Conservation (phyloP, 2,888 invertebrate genomes). For the Lithodes maja region DNA sequence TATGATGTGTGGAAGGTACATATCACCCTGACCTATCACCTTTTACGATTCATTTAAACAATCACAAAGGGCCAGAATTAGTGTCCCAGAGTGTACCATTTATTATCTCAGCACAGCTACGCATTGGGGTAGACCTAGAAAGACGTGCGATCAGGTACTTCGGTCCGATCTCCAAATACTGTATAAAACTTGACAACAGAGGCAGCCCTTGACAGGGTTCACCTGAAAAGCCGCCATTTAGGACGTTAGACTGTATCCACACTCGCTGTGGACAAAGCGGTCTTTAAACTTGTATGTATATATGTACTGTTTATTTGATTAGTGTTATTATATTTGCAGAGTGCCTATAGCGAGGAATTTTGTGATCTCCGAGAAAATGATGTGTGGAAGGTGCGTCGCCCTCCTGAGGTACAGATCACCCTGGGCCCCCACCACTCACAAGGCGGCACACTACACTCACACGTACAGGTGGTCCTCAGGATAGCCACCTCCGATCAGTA, state of each 20-base stretch:
- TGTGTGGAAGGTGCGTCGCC: slow-evolving; percentile 55
- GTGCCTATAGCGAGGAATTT: slow-evolving; percentile 60
- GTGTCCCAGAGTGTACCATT: no score
- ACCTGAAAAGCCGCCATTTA: no score
- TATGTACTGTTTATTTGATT: not conserved
- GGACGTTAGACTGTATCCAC: no score
- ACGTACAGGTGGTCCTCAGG: slow-evolving; percentile 40
- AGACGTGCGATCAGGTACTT: no score
- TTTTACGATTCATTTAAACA: not conserved
- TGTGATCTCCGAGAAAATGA: slow-evolving; percentile 52
- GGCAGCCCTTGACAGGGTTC: no score
- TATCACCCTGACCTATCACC: slow-evolving; percentile 40
- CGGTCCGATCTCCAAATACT: no score
- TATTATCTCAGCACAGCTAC: no score
- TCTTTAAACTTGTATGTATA: not conserved
- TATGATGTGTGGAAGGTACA: slow-evolving; percentile 59
- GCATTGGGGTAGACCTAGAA: no score
- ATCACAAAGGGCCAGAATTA: no score
- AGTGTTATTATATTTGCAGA: slow-evolving; percentile 25
- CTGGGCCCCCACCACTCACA: slow-evolving; percentile 54
- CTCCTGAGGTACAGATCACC: slow-evolving; percentile 50
- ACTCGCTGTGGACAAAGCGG: no score
- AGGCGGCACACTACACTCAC: slow-evolving; percentile 54
- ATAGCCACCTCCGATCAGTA: slow-evolving; percentile 47
- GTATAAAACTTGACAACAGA: no score